These are phyloP conservation scores for Grapholita molesta DNA, from an alignment of 1,140 invertebrate species.

Conservation along the genomic window DNA sequence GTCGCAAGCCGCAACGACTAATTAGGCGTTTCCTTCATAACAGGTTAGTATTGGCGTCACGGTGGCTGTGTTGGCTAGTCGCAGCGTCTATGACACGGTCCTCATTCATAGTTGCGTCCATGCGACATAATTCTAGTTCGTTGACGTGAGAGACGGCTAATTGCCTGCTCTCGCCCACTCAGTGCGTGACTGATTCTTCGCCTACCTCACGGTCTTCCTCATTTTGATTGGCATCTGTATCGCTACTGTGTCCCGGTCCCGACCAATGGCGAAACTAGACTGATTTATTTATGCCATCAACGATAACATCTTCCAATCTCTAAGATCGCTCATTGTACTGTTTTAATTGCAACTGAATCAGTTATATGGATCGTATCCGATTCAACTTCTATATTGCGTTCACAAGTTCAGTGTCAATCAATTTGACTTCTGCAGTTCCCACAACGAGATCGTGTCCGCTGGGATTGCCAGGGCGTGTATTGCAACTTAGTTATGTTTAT, in stretches of 20 bases:
- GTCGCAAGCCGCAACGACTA: background rate
- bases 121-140: constrained; percentile 52
- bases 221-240: constrained; percentile 57
- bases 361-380: background rate
- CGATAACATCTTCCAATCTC: constrained; percentile 26
- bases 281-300: constrained; percentile 40
- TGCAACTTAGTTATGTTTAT: background rate
- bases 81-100: constrained; percentile 26
- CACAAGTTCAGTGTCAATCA: background rate
- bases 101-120: constrained; percentile 45
- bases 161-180: constrained; percentile 60
- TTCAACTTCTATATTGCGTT: background rate
- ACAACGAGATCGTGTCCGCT: background rate
- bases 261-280: constrained; percentile 28
- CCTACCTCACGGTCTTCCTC: constrained; percentile 40
- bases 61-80: constrained; percentile 32
- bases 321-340: constrained; percentile 22
- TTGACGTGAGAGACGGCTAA: constrained; percentile 56
- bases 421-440: background rate
- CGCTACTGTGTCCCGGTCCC: constrained; percentile 40
- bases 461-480: background rate
- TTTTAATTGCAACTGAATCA: constrained; percentile 4
- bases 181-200: constrained; percentile 47
- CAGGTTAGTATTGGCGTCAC: constrained; percentile 33
- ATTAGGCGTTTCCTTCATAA: constrained; percentile 19